Evolutionary conservation across 2,113 vertebrate genomes (phyloP), one percentile per base, ranked within the genome.

Genomic region (Platysternon megacephalum): DNA sequence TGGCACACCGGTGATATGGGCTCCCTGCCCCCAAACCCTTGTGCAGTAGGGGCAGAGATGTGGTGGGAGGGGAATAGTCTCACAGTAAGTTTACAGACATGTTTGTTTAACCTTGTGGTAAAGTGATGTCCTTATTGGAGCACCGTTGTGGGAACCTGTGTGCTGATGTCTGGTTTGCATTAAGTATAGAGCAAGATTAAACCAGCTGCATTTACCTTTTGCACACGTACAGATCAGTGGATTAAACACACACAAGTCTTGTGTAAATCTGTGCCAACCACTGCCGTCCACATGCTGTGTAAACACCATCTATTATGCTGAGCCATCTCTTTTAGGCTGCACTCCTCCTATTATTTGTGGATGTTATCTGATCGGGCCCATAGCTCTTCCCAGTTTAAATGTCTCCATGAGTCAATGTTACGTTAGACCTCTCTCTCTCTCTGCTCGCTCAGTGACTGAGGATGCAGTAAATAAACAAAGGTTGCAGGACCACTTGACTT

Each of bases 341-440:
- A 39, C 39, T 44, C 22, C 22, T 26, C 72, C 29, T n/a, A 9
- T 53, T 52, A 52, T 52, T 39, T n/a, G 51, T 82, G 49, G 4
- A 22, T 53, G 39, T n/a, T n/a, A n/a, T 55, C 80, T 55, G 22
- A 14, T 6, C 22, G 14, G 51, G 35, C 24, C 24, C 53, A n/a
- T 55, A n/a, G 51, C 52, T 56, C n/a, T 55, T 53, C 80, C 80
- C 35, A 39, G 35, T 19, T 55, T 26, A 11, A 26, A 24, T 44
- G n/a, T 39, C 29, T 39, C 80, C 80, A 42, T 10, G n/a, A n/a
- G 32, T 55, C 52, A 44, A 19, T 42, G 48, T 55, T 55, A 55
- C 6, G 3, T 39, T 28, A 11, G 16, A 51, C 21, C 5, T 9
- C 51, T 0, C 0, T 4, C 0, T 4, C 51, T 53, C 14, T 19